Evolutionary conservation across 2,113 vertebrate species (phyloP).

Genomic region (Anhinga rufa): DNA sequence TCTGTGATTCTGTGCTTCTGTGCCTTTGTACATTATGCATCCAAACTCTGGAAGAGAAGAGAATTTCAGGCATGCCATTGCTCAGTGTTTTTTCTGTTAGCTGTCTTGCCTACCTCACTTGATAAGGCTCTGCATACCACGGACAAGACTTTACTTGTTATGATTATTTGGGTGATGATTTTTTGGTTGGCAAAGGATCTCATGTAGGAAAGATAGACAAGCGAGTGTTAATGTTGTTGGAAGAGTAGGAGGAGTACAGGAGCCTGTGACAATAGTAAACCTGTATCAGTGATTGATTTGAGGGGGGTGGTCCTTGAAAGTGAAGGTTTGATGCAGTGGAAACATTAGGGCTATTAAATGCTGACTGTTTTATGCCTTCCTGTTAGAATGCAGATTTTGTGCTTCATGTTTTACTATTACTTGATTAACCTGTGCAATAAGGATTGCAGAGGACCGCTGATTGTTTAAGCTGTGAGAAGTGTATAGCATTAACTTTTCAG

Average conservation of each 20-base stretch:
- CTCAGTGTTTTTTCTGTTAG: background rate
- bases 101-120: background rate
- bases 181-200: background rate
- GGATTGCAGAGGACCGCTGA: background rate
- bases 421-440: background rate
- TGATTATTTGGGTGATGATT: background rate
- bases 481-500: background rate
- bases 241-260: background rate
- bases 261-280: background rate
- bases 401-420: background rate
- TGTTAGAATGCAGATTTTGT: background rate
- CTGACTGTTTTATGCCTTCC: background rate
- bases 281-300: background rate
- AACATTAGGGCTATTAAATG: background rate
- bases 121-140: background rate
- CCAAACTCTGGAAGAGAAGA: background rate
- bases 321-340: background rate
- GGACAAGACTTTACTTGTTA: background rate
- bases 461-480: background rate
- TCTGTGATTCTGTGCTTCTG: no score
- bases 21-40: background rate
- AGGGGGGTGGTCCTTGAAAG: background rate
- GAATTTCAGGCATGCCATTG: background rate
- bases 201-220: background rate
- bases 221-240: background rate